Evolutionary conservation across 1,140 invertebrate species (phyloP), one percentile per base, ranked within the genome.

Genomic region (Wasmannia auropunctata): DNA sequence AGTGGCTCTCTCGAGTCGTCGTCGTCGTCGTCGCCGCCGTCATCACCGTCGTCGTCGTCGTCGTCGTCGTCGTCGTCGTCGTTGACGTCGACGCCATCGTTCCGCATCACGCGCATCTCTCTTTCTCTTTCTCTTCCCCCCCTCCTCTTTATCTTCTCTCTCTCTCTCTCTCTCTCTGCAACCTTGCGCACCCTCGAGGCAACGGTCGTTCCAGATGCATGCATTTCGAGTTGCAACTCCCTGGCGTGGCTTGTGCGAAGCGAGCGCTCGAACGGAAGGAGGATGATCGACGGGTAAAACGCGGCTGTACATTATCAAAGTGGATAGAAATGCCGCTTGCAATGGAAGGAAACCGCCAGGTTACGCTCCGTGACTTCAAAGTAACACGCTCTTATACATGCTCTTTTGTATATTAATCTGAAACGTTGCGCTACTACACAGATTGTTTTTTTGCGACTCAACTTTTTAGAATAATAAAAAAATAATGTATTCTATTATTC

Each of bases 1-100:
- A 90, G 89, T 91, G 90, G 83, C 77, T 76, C 89, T 91, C 90
- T 90, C 79, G 86, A 91, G 86, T 76, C 87, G 89, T 90, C 89
- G 77, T 84, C 84, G 77, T 88, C 74, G 56, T 77, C 70, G 62
- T 67, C 75, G 72, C 60, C 56, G 65, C 60, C 40, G 51, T 77
- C 75, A 54, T 77, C 49, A 51, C 34, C 62, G 34, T 60, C 76
- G 54, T 80, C 37, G 40, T 63, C 31, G 43, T 75, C 72, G 74
- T 80, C 46, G 49, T 51, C 49, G 49, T 51, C 49, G 19, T 14
- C 16, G 16, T 19, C 58, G 65, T 87, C 34, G 60, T 49, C 70
- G 69, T 75, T 62, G 60, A 85, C 81, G 72, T 43, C 70, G 85
- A 67, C 87, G 72, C 70, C 80, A 74, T 85, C 80, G 67, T 88